phyloP scores from a whole-genome alignment of 2,888 invertebrate genomes.

The Hirtodrosophila trivittata region DNA sequence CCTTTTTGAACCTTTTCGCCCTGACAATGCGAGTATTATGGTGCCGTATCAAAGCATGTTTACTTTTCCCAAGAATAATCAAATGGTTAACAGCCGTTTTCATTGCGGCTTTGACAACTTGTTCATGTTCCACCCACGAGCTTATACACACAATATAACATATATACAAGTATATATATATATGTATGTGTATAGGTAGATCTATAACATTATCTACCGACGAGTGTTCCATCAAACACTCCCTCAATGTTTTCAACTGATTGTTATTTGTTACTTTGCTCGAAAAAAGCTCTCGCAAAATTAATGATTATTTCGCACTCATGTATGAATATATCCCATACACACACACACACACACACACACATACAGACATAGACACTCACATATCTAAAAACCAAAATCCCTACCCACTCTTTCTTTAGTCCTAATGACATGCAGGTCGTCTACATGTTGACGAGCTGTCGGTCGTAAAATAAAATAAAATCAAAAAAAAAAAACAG shows the following conservation, averaged over 20 bases:
- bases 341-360: slow-evolving; percentile 1
- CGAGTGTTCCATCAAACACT: slow-evolving; percentile 26
- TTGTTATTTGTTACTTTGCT: slow-evolving; percentile 34
- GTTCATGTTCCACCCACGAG: slow-evolving; percentile 9
- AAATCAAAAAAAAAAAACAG: slow-evolving; percentile 4
- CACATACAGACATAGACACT: background rate
- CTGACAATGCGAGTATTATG: too few species aligned
- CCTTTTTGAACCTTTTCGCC: too few species aligned
- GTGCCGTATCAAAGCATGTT: background rate
- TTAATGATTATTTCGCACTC: slow-evolving; percentile 62
- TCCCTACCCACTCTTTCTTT: slow-evolving; percentile 22
- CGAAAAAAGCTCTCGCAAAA: slow-evolving; percentile 34
- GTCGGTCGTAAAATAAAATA: slow-evolving; percentile 46
- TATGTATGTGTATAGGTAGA: background rate
- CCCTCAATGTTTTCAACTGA: slow-evolving; percentile 25
- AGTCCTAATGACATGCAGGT: slow-evolving; percentile 71
- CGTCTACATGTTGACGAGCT: slow-evolving; percentile 55
- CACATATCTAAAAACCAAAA: slow-evolving; percentile 36
- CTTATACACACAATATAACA: background rate
- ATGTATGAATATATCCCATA: slow-evolving; percentile 17
- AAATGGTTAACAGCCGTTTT: slow-evolving; percentile 4
- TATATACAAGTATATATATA: background rate
- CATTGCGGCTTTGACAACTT: slow-evolving; percentile 12
- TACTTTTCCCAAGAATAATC: background rate
- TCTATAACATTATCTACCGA: slow-evolving; percentile 14